Base-by-base conservation (phyloP, 2,797 vertebrate genomes). In the Esox masquinongy region DNA sequence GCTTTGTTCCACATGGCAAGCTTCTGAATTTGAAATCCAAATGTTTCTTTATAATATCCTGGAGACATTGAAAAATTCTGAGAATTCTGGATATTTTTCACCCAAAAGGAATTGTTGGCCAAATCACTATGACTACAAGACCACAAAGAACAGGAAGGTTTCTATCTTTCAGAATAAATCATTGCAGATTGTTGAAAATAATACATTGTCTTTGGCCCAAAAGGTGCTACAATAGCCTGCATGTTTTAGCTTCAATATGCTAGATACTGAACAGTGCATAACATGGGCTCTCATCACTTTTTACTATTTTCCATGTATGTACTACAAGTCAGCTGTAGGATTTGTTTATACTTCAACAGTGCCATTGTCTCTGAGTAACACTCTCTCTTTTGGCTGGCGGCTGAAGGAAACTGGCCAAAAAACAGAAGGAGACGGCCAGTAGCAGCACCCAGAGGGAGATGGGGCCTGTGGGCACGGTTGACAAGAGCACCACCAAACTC, bases 371-470 rank as follows among this genome's bases (percentile, higher is more conserved):
- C 67, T 68, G 34, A 43, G 31, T 68, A 31, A 68, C 36, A n/a
- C 36, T 22, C 7, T 39, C 56, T 22, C 31, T 31, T 47, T 9
- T 14, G 3, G 67, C 26, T 49, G 24, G 39, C 39, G 49, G 53
- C 16, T 68, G 43, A 90, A 99, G 97, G 95, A 99, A 99, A 92
- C 90, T 99, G 92, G 97, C 97, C 31, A 99, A 99, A 93, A 99
- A 99, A 92, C 97, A 99, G 94, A 99, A 99, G 92, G 97, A 99
- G 92, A 97, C 96, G 0, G 96, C 96, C 83, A 97, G 94, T 88
- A 96, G 96, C 93, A 93, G 91, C 86, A 97, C 96, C 0, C 97
- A 99, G 92, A 95, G 97, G 83, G 97, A 99, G 94, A 99, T 99
- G 97, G 96, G 95, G 9, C 96, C 96, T 0, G 95, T 99, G 83